Conservation (phyloP, 2,113 vertebrate genomes). For the Fregetta grallaria region DNA sequence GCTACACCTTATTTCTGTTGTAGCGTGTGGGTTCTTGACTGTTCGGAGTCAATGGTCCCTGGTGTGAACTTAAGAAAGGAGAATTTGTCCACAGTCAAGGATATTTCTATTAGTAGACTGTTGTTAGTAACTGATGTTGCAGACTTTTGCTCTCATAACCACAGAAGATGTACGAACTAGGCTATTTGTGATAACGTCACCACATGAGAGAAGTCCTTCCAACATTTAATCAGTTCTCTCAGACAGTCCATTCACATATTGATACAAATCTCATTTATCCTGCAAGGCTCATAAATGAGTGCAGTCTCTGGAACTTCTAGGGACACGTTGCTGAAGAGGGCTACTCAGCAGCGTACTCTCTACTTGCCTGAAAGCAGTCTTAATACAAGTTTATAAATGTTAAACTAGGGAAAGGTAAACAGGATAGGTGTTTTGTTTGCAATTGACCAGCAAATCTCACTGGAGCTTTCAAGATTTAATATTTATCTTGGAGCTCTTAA, state of each 20-base stretch:
- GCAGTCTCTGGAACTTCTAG: not conserved
- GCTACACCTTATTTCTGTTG: not conserved
- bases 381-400: not conserved
- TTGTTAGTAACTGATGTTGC: not conserved
- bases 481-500: not conserved
- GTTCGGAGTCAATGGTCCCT: not conserved
- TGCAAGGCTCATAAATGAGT: not conserved
- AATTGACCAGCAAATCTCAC: not conserved
- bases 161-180: not conserved
- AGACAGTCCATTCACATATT: not conserved
- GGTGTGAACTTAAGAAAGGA: not conserved
- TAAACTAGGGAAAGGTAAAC: not conserved
- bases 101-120: not conserved
- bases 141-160: not conserved
- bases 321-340: not conserved
- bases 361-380: not conserved
- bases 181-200: not conserved
- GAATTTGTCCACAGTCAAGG: not conserved
- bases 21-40: not conserved
- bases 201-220: not conserved
- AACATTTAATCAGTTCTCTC: not conserved
- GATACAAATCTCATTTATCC: not conserved
- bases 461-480: not conserved
- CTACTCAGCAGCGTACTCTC: not conserved
- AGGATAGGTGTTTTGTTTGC: not conserved